Evolutionary conservation across 1,140 invertebrate genomes (phyloP).

Genomic region (Caenorhabditis latens): DNA sequence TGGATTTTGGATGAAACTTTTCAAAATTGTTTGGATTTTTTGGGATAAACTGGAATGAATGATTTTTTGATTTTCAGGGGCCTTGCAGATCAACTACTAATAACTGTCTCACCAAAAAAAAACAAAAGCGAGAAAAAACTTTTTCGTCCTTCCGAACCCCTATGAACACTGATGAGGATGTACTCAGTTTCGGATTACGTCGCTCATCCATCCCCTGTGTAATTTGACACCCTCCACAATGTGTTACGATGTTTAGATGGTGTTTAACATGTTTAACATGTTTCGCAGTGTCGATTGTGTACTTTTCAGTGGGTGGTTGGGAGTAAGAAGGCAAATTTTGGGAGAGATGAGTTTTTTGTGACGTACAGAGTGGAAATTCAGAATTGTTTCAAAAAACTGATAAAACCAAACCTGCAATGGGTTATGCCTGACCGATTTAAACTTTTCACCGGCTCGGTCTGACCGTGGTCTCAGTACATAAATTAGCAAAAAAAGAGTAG

Average conservation of each 20-base stretch:
- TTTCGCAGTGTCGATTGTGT: not conserved
- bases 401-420: too few species aligned
- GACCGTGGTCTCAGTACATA: too few species aligned
- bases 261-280: slow-evolving; percentile 4
- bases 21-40: not conserved
- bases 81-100: too few species aligned
- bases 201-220: not conserved
- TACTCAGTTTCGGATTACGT: slow-evolving; percentile 34
- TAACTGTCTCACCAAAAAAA: not conserved
- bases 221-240: slow-evolving; percentile 14
- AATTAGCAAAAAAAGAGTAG: too few species aligned
- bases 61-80: too few species aligned
- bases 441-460: too few species aligned
- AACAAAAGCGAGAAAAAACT: not conserved
- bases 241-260: slow-evolving; percentile 18
- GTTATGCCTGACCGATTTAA: too few species aligned
- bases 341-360: not conserved
- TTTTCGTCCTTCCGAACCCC: not conserved
- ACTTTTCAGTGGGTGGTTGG: not conserved
- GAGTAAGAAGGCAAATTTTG: not conserved
- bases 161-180: slow-evolving; percentile 42
- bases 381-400: too few species aligned
- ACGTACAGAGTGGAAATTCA: not conserved
- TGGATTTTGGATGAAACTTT: not conserved
- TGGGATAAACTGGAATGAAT: too few species aligned